phyloP scores from a whole-genome alignment of 37 sponge, comb jelly and placozoan species.

The Ianthella basta region DNA sequence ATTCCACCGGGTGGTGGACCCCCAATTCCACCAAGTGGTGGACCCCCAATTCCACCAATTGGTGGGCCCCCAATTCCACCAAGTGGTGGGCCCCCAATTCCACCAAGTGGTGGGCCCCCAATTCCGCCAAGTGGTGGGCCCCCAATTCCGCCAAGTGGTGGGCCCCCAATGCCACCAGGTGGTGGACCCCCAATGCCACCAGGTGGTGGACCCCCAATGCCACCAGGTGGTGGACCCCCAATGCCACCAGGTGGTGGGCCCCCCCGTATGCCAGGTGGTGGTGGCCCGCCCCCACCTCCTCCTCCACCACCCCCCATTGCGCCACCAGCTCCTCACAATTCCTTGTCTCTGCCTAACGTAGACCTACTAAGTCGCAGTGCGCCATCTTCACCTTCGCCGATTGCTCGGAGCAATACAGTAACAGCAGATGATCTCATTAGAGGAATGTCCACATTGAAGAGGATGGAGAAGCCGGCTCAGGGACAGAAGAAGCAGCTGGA shows the following conservation, averaged over 20 bases:
- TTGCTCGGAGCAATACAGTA: not conserved
- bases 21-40: not conserved
- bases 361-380: not conserved
- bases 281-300: not conserved
- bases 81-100: not conserved
- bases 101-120: not conserved
- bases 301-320: constrained; percentile 12
- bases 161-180: too few species aligned
- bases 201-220: too few species aligned
- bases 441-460: not conserved
- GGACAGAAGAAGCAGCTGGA: not conserved
- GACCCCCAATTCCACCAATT: too few species aligned
- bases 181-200: too few species aligned
- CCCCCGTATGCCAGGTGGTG: not conserved
- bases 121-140: too few species aligned
- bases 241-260: not conserved
- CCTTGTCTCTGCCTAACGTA: not conserved
- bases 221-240: too few species aligned
- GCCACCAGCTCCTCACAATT: not conserved
- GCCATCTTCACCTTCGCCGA: not conserved
- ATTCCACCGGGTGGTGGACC: not conserved
- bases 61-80: not conserved
- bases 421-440: not conserved
- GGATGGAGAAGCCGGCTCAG: not conserved
- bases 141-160: too few species aligned